A percentile compares a stretch with the other conserved stretches of the same genome.
These are phyloP conservation scores for Mus caroli DNA, from an alignment of 2,797 vertebrate species.

Conservation along the genomic window DNA sequence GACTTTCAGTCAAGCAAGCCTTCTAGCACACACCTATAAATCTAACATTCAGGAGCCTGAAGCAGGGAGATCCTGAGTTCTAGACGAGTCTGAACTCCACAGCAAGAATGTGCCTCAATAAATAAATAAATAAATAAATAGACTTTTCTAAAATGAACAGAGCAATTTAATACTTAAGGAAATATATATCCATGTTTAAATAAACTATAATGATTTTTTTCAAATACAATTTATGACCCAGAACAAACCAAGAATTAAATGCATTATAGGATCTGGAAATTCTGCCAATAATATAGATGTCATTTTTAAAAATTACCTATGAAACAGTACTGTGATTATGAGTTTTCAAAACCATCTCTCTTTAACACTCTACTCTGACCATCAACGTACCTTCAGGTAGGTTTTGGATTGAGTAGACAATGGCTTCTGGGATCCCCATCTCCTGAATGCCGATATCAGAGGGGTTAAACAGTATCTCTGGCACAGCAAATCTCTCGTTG, in stretches of 20 bases:
- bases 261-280: conserved; percentile 2
- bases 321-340: not conserved
- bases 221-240: conserved; percentile 41
- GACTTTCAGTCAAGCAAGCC: not conserved
- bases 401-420: conserved; percentile 95
- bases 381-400: conserved; percentile 94
- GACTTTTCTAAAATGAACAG: not conserved
- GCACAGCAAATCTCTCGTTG: conserved; percentile 98
- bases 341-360: conserved; percentile 28
- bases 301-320: conserved; percentile 28
- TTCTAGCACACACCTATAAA: not conserved
- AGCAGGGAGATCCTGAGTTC: not conserved
- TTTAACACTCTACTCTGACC: conserved; percentile 33
- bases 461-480: conserved; percentile 98
- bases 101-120: not conserved
- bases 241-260: conserved; percentile 36
- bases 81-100: not conserved
- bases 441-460: conserved; percentile 99
- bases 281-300: conserved; percentile 39
- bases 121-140: not conserved
- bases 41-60: not conserved
- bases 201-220: not conserved
- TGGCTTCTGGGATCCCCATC: conserved; percentile 98
- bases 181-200: conserved; percentile 56
- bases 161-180: conserved; percentile 37